phyloP scores from a whole-genome alignment of 2,113 vertebrate species.

The Grantiella picta region DNA sequence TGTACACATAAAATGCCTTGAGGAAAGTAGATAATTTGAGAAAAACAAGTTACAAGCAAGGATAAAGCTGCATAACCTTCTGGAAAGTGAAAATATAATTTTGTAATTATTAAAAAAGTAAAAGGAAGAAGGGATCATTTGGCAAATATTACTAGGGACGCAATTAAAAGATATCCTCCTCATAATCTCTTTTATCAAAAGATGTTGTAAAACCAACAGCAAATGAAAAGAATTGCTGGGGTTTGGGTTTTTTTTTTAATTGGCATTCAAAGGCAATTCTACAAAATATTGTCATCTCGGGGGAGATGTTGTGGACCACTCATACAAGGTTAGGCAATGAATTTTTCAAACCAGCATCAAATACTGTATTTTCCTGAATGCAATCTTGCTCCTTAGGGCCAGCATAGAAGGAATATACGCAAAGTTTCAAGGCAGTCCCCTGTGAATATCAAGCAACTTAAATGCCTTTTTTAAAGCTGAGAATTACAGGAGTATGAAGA shows the following conservation, averaged over 20 bases:
- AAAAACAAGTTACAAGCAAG: neutral
- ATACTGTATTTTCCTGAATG: conserved; percentile 21
- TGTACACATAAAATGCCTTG: neutral
- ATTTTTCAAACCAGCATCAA: conserved; percentile 51
- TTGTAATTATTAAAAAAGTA: neutral
- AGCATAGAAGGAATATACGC: neutral
- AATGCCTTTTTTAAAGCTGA: neutral
- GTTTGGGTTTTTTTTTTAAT: neutral
- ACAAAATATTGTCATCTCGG: conserved; percentile 4
- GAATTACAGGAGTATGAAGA: neutral
- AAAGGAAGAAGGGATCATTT: neutral
- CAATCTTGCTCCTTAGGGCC: neutral
- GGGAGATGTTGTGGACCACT: conserved; percentile 21
- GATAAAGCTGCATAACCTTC: conserved; percentile 25
- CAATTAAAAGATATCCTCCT: neutral
- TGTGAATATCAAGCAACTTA: neutral
- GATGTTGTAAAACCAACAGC: neutral
- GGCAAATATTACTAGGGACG: neutral
- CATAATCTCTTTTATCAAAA: neutral
- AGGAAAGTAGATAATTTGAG: conserved; percentile 40
- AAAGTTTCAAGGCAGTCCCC: conserved; percentile 7
- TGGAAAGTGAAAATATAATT: neutral
- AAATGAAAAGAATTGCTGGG: neutral
- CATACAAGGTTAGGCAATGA: conserved; percentile 33
- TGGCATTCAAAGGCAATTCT: neutral